These are phyloP conservation scores for Lutraria rhynchaena DNA, from an alignment of 1,140 invertebrate genomes.

Conservation along the genomic window DNA sequence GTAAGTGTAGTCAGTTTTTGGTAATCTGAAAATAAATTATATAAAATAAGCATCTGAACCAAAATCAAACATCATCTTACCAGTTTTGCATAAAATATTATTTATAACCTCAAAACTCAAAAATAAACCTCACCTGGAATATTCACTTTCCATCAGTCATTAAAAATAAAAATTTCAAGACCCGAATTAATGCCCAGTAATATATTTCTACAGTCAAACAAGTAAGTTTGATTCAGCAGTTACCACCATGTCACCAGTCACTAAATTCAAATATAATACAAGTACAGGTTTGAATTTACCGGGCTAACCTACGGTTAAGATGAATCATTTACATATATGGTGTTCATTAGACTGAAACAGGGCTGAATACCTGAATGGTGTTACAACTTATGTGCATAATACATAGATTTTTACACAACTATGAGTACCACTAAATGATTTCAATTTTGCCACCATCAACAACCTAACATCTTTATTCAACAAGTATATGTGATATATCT, in stretches of 20 bases:
- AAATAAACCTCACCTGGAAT: neutral
- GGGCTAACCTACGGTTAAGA: conserved; percentile 4
- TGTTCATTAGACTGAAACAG: conserved; percentile 40
- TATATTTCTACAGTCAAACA: neutral
- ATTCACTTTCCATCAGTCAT: conserved; percentile 1
- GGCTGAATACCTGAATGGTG: too few relatives aligned
- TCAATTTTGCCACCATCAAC: too few relatives aligned
- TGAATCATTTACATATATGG: conserved; percentile 22
- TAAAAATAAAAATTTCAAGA: neutral
- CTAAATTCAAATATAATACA: conserved; percentile 32
- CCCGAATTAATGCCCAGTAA: neutral
- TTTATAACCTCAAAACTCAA: neutral
- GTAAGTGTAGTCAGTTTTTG: conserved; percentile 79
- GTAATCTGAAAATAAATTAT: conserved; percentile 70
- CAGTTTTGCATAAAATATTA: too few relatives aligned
- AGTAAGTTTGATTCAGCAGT: neutral
- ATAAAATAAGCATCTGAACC: too few relatives aligned
- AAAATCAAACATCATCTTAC: neutral
- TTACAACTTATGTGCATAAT: too few relatives aligned
- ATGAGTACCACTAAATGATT: too few relatives aligned
- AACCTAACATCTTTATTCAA: too few relatives aligned
- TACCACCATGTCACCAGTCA: neutral
- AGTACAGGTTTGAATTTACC: conserved; percentile 36
- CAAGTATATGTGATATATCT: too few relatives aligned
- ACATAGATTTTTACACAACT: too few relatives aligned